Conservation (phyloP, 2,113 vertebrate species). For the Alectura lathami region DNA sequence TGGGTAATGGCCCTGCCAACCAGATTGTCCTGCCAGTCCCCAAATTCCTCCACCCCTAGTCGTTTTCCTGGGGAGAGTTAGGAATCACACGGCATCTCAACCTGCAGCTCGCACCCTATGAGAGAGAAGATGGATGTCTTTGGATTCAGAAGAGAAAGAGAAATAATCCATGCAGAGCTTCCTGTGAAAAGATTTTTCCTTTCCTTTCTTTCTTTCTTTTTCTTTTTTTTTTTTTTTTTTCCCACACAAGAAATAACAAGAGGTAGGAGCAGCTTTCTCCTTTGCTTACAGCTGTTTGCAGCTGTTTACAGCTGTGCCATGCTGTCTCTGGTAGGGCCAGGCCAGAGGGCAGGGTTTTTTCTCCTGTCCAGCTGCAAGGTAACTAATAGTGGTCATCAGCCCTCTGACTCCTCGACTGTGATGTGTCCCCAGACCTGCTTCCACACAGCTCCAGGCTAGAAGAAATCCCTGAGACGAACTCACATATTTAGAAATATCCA, state of each 20-base stretch:
- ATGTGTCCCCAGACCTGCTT: not conserved
- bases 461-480: not conserved
- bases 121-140: not conserved
- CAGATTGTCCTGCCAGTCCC: not conserved
- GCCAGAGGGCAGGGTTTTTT: not conserved
- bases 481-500: not conserved
- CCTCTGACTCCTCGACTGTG: not conserved
- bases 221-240: not conserved
- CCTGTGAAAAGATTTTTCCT: not conserved
- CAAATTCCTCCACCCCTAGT: not conserved
- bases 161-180: not conserved
- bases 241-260: not conserved
- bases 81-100: not conserved
- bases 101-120: fast-evolving
- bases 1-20: slow-evolving; percentile 47
- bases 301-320: not conserved
- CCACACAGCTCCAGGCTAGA: not conserved
- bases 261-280: not conserved
- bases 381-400: not conserved
- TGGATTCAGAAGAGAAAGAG: not conserved
- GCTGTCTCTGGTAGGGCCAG: fast-evolving
- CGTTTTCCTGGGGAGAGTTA: slow-evolving; percentile 10
- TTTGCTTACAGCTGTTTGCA: not conserved
- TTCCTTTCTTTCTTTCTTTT: not conserved
- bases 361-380: not conserved